These are phyloP conservation scores for Paracanthobrama guichenoti DNA, from an alignment of 2,113 vertebrate species.

Conservation along the genomic window DNA sequence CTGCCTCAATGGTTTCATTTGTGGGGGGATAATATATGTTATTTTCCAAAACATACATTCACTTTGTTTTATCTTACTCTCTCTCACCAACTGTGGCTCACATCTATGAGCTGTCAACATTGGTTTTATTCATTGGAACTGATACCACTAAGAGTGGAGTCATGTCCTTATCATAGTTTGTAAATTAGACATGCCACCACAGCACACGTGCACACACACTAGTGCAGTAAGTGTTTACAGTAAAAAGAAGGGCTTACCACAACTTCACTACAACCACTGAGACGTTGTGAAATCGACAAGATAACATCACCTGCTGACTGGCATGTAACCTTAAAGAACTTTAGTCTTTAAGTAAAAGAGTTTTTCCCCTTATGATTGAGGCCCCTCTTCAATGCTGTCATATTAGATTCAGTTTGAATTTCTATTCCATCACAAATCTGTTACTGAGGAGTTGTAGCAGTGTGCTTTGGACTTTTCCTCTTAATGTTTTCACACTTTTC, in stretches of 20 bases:
- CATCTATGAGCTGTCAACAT: background rate
- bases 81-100: background rate
- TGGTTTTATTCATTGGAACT: constrained; percentile 2
- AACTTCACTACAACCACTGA: background rate
- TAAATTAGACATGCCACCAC: background rate
- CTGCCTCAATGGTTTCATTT: background rate
- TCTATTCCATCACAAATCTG: background rate
- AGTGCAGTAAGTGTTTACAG: background rate
- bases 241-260: constrained; percentile 19
- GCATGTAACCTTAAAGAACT: background rate
- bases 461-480: background rate
- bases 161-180: constrained; percentile 7
- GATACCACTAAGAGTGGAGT: background rate
- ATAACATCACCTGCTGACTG: background rate
- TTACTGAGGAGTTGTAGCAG: background rate
- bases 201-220: constrained; percentile 28
- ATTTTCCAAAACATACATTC: background rate
- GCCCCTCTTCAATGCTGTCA: background rate
- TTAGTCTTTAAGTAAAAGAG: background rate
- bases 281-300: background rate
- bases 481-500: background rate
- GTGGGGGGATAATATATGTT: background rate
- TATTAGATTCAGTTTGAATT: background rate
- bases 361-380: constrained; percentile 4
- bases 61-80: background rate